Percentiles rank a stretch among this genome's conserved stretches.
Evolutionary conservation across 2,797 vertebrate genomes (phyloP).

Genomic region (Melanotaenia pygmaea): DNA sequence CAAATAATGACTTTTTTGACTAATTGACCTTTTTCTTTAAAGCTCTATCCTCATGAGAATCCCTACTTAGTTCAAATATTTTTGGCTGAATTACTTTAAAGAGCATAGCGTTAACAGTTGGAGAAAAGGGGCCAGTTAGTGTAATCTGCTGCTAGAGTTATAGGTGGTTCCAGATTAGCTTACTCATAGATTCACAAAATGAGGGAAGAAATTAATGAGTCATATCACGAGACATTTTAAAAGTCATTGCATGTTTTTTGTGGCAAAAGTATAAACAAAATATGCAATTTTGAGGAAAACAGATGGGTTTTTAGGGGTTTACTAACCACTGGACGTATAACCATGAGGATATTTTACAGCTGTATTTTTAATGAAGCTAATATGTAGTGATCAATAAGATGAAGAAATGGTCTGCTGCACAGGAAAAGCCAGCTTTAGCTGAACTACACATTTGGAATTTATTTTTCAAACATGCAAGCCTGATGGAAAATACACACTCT

Average conservation of each 20-base stretch:
- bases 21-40: neutral
- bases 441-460: constrained; percentile 7
- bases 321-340: neutral
- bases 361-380: neutral
- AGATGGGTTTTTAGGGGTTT: neutral
- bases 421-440: constrained; percentile 11
- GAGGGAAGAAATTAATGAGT: neutral
- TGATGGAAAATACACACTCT: constrained; percentile 22
- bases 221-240: neutral
- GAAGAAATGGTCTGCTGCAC: neutral
- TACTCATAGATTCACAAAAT: neutral
- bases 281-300: neutral
- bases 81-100: neutral
- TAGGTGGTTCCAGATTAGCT: neutral
- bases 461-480: constrained; percentile 16
- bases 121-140: neutral
- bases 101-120: neutral
- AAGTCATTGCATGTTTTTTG: neutral
- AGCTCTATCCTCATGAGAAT: neutral
- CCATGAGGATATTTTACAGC: neutral
- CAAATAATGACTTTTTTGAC: neutral
- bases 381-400: neutral
- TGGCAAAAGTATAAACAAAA: neutral
- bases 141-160: neutral
- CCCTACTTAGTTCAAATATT: neutral